Evolutionary conservation across 1,140 invertebrate species (phyloP), one percentile per base, ranked within the genome.

Genomic region (Trypoxylus dichotomus): DNA sequence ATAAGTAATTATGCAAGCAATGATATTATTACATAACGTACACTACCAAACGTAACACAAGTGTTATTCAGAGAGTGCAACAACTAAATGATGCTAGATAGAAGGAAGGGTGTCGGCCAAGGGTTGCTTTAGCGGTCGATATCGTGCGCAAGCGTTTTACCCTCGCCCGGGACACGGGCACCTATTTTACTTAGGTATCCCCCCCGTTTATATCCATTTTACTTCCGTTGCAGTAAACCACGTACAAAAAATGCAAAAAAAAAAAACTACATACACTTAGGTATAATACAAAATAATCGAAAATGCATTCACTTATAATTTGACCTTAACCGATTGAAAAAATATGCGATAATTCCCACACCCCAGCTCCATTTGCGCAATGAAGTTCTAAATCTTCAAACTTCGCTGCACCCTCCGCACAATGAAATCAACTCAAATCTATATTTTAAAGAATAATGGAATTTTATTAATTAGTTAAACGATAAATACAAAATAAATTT

Each of bases 1-100:
- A 85, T 85, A 86, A 86, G 83, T 47, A 85, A 86, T 84, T 86
- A 86, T 85, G 85, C 85, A 86, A 86, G 85, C 84, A 86, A 86
- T 86, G 84, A 86, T 86, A 86, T 85, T 86, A 85, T 86, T 86
- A 86, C 85, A 86, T 86, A 86, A 86, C 85, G 85, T 86, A 86
- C 85, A 86, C 85, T 86, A 86, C 85, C 85, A 86, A 86, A 86
- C 85, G 85, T 86, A 86, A 86, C 85, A 86, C 85, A 86, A 86
- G 85, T 86, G 85, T 86, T 86, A 86, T 86, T 86, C 85, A 86
- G 85, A 86, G 85, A 86, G 85, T 86, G 85, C 85, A 86, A 85
- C 85, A 86, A 86, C 85, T 86, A 86, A 86, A 86, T 86, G 85
- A 84, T 85, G 85, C 85, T 85, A 83, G 83, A 84, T 85, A 81